These are phyloP conservation scores for Tipula confusa DNA, from an alignment of 2,888 invertebrate species.

Conservation along the genomic window DNA sequence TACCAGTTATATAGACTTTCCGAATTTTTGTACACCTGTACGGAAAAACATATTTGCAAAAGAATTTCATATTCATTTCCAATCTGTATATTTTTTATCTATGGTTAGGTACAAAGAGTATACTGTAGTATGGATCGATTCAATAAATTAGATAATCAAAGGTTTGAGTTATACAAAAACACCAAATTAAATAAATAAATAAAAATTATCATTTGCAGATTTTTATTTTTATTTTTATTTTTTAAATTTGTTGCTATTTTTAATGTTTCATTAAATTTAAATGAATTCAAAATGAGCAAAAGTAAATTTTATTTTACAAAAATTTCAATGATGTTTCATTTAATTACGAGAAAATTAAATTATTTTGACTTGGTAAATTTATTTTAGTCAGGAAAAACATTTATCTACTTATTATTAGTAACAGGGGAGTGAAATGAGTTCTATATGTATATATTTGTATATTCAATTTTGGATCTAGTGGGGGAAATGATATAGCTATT, in stretches of 20 bases:
- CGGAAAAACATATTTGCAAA: too few species aligned
- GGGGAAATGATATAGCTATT: too few species aligned
- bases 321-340: constrained; percentile 7
- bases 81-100: too few species aligned
- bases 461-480: too few species aligned
- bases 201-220: not conserved
- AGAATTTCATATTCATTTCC: too few species aligned
- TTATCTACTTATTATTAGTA: not conserved
- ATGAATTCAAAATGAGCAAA: constrained; percentile 8
- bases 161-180: not conserved
- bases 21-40: too few species aligned
- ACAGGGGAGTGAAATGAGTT: too few species aligned
- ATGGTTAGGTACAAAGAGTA: not conserved
- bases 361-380: not conserved
- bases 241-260: not conserved
- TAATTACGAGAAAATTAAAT: not conserved
- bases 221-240: not conserved
- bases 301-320: not conserved
- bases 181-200: too few species aligned
- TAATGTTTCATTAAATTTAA: not conserved
- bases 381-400: not conserved
- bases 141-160: not conserved
- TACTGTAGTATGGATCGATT: not conserved
- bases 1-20: too few species aligned
- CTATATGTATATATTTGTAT: too few species aligned